Percentiles rank a stretch among this genome's conserved stretches.
These are phyloP conservation scores for Diabrotica balteata DNA, from an alignment of 2,888 invertebrate species.

Conservation along the genomic window DNA sequence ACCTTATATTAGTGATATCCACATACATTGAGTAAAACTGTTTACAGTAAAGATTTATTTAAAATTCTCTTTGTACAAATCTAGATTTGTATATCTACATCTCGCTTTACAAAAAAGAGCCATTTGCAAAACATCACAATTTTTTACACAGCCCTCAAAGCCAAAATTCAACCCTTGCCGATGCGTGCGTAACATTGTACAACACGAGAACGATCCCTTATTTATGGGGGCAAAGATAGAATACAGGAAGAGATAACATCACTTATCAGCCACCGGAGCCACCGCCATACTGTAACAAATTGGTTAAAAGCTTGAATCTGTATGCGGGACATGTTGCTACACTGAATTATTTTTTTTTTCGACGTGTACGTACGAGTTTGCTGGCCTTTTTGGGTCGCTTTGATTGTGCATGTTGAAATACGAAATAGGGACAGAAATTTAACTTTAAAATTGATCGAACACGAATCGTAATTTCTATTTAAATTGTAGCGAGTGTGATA, in stretches of 20 bases:
- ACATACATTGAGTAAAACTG: no score
- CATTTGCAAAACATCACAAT: neutral
- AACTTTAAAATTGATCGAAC: no score
- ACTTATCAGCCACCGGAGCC: slow-evolving; percentile 22
- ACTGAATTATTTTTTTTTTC: slow-evolving; percentile 14
- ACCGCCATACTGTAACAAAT: slow-evolving; percentile 27
- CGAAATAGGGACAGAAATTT: no score
- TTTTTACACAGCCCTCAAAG: neutral
- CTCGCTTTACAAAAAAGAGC: no score
- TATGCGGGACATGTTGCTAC: slow-evolving; percentile 17
- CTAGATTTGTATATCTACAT: no score
- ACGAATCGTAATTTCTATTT: no score
- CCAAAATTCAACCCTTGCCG: neutral
- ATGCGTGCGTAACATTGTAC: neutral
- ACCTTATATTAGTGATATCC: no score
- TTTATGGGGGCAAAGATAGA: slow-evolving; percentile 22
- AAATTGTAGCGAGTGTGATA: no score
- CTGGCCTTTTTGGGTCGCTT: slow-evolving; percentile 7
- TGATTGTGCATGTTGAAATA: neutral
- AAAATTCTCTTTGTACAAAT: no score
- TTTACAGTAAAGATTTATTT: no score
- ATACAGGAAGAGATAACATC: slow-evolving; percentile 23
- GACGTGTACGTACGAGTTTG: neutral
- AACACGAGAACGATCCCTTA: slow-evolving; percentile 19
- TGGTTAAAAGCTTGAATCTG: slow-evolving; percentile 26